Conservation (phyloP, 2,797 vertebrate species). For the Peromyscus attwateri region DNA sequence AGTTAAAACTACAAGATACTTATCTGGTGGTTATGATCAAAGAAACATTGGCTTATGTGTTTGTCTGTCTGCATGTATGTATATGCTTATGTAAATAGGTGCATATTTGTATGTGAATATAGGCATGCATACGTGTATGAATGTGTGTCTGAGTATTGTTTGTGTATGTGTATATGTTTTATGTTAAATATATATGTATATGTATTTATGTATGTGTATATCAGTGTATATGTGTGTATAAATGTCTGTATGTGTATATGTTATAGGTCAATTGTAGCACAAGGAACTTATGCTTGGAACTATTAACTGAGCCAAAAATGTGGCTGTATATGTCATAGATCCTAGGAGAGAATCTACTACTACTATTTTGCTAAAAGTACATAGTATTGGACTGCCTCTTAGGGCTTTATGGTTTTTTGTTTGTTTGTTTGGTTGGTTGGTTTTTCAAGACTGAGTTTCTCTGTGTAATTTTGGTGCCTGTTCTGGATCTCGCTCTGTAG, state of each 20-base stretch:
- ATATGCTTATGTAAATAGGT: not conserved
- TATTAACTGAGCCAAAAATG: not conserved
- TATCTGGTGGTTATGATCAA: not conserved
- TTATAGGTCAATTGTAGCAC: not conserved
- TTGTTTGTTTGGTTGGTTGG: no score
- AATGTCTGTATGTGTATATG: not conserved
- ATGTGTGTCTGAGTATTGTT: not conserved
- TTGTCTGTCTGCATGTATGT: not conserved
- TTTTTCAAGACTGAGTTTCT: no score
- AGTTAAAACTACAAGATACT: not conserved
- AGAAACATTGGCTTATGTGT: not conserved
- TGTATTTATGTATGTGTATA: not conserved
- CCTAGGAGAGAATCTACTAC: not conserved
- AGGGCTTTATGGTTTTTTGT: no score
- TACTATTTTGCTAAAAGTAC: not conserved
- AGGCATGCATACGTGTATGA: no score
- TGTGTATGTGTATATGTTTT: not conserved
- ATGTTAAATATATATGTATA: not conserved
- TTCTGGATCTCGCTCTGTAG: no score
- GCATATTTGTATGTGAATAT: not conserved
- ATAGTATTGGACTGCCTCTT: no score
- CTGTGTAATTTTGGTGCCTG: no score
- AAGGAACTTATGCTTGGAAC: not conserved
- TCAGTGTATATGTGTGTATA: not conserved
- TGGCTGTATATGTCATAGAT: not conserved